These are phyloP conservation scores for Epistrophella euchroma DNA, from an alignment of 2,888 invertebrate genomes.

Conservation along the genomic window DNA sequence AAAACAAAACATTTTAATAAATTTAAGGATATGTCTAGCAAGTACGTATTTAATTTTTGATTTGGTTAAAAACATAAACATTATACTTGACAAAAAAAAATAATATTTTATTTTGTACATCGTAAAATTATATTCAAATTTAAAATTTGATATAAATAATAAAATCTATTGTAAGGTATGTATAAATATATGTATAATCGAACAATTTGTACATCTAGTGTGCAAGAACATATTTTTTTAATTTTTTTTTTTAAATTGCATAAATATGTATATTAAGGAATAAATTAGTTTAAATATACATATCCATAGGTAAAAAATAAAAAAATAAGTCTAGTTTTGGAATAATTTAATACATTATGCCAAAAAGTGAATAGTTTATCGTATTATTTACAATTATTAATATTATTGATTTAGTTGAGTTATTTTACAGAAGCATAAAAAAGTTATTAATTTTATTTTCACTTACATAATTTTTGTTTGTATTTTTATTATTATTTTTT, in stretches of 20 bases:
- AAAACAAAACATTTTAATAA: conserved; percentile 41
- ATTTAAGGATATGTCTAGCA: conserved; percentile 21
- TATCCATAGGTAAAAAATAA: conserved; percentile 7
- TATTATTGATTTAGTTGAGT: conserved; percentile 1
- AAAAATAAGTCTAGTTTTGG: conserved; percentile 14
- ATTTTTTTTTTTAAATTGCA: not conserved
- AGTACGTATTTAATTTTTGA: not conserved
- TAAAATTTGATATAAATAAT: not conserved
- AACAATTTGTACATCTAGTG: conserved; percentile 14
- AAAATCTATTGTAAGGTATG: not conserved
- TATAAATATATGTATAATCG: not conserved
- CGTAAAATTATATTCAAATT: conserved; percentile 4
- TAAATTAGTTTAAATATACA: conserved; percentile 4
- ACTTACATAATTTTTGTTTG: conserved; percentile 11
- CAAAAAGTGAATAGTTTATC: conserved; percentile 19
- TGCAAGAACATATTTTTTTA: not conserved
- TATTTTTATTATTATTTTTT: conserved; percentile 5
- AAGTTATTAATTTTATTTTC: conserved; percentile 22
- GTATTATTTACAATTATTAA: not conserved
- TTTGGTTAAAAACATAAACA: not conserved
- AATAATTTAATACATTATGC: conserved; percentile 7
- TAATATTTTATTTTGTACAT: conserved; percentile 17
- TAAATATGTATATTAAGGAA: not conserved
- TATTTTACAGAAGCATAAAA: conserved; percentile 47
- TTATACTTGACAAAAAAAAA: not conserved